Percentiles rank a stretch among this genome's conserved stretches.
phyloP scores from a whole-genome alignment of 2,113 vertebrate genomes.

The Anolis carolinensis region DNA sequence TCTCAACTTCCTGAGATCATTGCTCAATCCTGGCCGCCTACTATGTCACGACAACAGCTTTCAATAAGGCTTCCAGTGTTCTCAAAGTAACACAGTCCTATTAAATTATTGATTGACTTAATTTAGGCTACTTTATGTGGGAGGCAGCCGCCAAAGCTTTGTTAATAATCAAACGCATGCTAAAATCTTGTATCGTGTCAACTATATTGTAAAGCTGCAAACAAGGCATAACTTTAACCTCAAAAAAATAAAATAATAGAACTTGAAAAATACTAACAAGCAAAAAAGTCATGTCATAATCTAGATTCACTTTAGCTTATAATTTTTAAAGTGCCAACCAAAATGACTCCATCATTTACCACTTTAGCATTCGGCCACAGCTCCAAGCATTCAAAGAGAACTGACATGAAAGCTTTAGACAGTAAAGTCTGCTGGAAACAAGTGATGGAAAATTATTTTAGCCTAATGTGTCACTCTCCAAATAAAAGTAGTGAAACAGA shows the following conservation, averaged over 20 bases:
- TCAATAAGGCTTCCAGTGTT: slow-evolving; percentile 38
- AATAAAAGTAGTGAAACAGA: neutral
- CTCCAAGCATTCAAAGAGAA: neutral
- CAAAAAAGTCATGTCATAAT: neutral
- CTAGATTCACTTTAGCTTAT: slow-evolving; percentile 5
- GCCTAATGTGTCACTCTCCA: neutral
- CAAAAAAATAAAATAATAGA: slow-evolving; percentile 5
- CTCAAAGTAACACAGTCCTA: slow-evolving; percentile 34
- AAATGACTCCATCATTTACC: neutral
- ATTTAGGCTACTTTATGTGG: slow-evolving; percentile 38
- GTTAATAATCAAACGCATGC: neutral
- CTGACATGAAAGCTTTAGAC: neutral
- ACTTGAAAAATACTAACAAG: neutral
- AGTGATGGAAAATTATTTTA: neutral
- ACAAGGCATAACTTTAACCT: slow-evolving; percentile 12
- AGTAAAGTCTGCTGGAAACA: neutral
- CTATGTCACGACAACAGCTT: slow-evolving; percentile 44
- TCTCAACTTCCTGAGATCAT: slow-evolving; percentile 24
- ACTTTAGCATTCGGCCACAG: too few relatives aligned
- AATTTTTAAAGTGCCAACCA: neutral
- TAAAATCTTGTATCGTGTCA: neutral
- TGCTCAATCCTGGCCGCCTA: slow-evolving; percentile 21
- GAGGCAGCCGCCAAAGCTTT: neutral
- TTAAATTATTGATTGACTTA: slow-evolving; percentile 20
- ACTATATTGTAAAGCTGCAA: neutral